Conservation (phyloP, 2,888 invertebrate genomes). For the Dasypogon diadema region DNA sequence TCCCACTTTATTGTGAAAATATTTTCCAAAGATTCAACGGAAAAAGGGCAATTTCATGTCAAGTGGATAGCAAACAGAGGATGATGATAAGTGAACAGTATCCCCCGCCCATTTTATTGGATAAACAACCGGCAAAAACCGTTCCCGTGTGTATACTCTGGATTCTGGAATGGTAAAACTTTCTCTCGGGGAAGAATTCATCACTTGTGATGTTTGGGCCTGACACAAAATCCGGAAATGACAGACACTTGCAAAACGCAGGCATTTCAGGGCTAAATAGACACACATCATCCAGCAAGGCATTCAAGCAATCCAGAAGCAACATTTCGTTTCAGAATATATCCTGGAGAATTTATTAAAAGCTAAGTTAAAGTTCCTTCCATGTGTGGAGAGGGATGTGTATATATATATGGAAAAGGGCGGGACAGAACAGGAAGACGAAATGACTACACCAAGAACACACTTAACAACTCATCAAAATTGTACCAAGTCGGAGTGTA, state of each 20-base stretch:
- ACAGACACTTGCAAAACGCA: neutral
- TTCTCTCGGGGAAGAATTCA: neutral
- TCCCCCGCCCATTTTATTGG: neutral
- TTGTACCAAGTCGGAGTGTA: neutral
- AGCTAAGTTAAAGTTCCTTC: neutral
- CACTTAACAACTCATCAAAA: neutral
- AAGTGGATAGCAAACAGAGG: neutral
- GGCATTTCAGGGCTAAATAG: neutral
- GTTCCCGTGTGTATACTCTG: neutral
- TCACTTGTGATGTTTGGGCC: neutral
- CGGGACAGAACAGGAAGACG: too few species aligned
- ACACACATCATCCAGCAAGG: neutral
- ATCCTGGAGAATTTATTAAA: neutral
- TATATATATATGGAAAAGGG: too few species aligned
- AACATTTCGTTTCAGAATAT: neutral
- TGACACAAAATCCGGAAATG: neutral
- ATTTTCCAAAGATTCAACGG: neutral
- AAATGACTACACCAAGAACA: too few species aligned
- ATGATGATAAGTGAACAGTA: neutral
- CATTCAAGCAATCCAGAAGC: too few species aligned
- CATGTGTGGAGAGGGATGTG: too few species aligned
- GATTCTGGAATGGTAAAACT: neutral
- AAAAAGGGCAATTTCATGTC: neutral
- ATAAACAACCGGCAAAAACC: neutral
- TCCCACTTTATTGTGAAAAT: slow-evolving; percentile 35